These are phyloP conservation scores for Clarias fuscus DNA, from an alignment of 2,797 vertebrate species.

Conservation along the genomic window DNA sequence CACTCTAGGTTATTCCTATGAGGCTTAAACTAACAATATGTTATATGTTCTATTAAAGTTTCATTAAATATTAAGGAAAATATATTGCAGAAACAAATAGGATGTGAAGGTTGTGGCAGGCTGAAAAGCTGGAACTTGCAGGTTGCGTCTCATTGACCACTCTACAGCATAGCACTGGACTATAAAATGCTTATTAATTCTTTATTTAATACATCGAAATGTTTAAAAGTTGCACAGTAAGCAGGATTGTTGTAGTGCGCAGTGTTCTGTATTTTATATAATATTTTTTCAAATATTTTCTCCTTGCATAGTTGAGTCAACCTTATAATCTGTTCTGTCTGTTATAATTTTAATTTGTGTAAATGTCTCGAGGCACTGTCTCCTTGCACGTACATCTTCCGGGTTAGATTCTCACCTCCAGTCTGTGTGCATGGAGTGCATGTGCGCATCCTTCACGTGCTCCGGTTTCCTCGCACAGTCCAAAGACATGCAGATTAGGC, in stretches of 20 bases:
- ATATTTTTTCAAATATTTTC: not conserved
- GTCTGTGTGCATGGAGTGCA: no score
- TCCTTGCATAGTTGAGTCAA: not conserved
- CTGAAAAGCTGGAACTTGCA: not conserved
- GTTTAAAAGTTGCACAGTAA: not conserved
- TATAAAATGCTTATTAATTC: not conserved
- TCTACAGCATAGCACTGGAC: not conserved
- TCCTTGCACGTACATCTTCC: no score
- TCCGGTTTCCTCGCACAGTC: no score
- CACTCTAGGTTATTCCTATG: not conserved
- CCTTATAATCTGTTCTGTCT: not conserved
- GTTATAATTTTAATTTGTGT: not conserved
- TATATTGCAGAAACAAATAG: constrained; percentile 9
- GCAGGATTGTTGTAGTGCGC: not conserved
- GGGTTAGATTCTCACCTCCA: no score
- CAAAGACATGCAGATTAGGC: no score
- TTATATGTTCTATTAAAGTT: constrained; percentile 30
- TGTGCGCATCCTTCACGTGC: no score
- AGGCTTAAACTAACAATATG: constrained; percentile 4
- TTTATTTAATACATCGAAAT: not conserved
- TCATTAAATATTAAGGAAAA: constrained; percentile 39
- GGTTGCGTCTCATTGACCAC: constrained; percentile 8
- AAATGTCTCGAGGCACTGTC: no score
- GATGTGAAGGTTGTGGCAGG: not conserved
- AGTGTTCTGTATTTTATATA: not conserved